phyloP scores from a whole-genome alignment of 2,113 vertebrate genomes.

The Acrocephalus kingi region DNA sequence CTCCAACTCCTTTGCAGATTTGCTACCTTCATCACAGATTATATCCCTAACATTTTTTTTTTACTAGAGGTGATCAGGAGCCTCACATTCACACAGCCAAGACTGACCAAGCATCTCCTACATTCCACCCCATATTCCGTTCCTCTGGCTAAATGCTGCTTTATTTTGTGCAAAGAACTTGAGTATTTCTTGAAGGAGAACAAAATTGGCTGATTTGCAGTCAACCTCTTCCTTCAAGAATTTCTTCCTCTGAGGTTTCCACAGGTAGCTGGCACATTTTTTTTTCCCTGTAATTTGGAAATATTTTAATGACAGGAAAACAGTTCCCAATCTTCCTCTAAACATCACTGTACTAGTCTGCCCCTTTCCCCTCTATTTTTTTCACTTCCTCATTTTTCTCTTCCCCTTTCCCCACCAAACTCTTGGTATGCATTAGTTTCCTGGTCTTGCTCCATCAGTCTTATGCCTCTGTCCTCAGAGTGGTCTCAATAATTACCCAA shows the following conservation, averaged over 20 bases:
- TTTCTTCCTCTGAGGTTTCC: not conserved
- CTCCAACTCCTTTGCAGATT: not conserved
- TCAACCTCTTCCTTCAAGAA: not conserved
- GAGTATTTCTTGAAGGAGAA: not conserved
- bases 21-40: not conserved
- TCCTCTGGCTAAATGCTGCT: not conserved
- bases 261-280: not conserved
- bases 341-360: not conserved
- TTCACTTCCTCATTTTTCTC: not conserved
- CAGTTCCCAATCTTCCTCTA: not conserved
- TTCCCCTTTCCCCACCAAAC: not conserved
- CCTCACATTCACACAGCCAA: not conserved
- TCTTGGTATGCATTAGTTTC: not conserved
- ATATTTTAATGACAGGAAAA: not conserved
- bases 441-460: not conserved
- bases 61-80: not conserved
- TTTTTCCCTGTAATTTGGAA: not conserved
- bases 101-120: not conserved
- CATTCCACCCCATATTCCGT: not conserved
- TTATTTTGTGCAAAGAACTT: not conserved
- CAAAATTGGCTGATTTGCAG: not conserved
- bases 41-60: not conserved
- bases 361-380: not conserved
- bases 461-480: not conserved
- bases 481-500: not conserved